These are phyloP conservation scores for Tipula unca DNA, from an alignment of 2,888 invertebrate species.

Conservation along the genomic window DNA sequence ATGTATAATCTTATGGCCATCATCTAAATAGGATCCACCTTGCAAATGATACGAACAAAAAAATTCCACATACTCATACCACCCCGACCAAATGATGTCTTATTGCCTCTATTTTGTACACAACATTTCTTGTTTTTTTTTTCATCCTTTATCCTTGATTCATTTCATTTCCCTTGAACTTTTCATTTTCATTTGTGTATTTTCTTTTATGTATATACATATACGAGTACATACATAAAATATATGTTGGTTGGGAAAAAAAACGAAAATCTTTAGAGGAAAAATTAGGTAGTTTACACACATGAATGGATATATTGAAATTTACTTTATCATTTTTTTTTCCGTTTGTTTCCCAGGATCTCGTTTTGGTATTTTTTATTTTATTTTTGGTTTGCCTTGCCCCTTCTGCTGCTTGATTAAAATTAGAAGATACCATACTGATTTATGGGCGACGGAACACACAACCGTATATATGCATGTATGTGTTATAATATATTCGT, in stretches of 20 bases:
- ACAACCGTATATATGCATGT: not conserved
- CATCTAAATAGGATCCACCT: conserved; percentile 14
- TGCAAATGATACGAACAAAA: not conserved
- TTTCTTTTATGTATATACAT: not conserved
- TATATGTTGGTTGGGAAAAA: not conserved
- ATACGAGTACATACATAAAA: no score
- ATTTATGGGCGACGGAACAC: not conserved
- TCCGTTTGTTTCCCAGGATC: not conserved
- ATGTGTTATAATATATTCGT: not conserved
- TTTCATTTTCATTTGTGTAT: not conserved
- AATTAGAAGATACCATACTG: not conserved
- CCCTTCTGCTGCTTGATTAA: not conserved
- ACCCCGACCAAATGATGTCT: not conserved
- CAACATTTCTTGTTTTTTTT: not conserved
- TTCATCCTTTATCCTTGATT: not conserved
- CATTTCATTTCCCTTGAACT: conserved; percentile 1
- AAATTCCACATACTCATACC: not conserved
- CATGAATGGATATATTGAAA: conserved; percentile 8
- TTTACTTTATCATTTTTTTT: not conserved
- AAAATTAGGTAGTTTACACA: conserved; percentile 4
- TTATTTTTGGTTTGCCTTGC: no score
- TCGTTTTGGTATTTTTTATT: no score
- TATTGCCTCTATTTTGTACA: not conserved
- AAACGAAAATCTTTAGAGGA: not conserved
- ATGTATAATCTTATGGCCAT: conserved; percentile 8